Conservation (phyloP, 64 coral and sea anemone genomes). For the Montipora foliosa region DNA sequence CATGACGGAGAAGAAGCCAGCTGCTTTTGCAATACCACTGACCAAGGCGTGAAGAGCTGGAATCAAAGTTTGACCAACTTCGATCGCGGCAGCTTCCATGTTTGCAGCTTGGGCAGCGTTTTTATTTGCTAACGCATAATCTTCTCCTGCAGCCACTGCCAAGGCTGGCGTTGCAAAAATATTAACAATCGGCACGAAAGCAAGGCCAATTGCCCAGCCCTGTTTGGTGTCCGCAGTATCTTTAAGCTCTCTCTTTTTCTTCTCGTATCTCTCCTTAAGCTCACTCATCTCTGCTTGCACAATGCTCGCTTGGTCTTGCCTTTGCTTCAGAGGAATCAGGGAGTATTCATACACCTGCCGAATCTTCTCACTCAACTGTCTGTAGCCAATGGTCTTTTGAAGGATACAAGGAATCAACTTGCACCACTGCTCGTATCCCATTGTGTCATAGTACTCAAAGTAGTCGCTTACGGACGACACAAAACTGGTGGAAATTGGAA, state of each 20-base stretch:
- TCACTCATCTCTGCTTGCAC: constrained; percentile 20
- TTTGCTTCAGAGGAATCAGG: constrained; percentile 23
- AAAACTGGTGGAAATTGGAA: constrained; percentile 15
- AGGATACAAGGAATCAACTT: background rate
- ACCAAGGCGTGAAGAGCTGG: too few relatives aligned
- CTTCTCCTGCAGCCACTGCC: background rate
- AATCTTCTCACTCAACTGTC: background rate
- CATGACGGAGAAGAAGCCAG: too few relatives aligned
- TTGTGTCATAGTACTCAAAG: constrained; percentile 28
- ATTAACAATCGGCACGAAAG: constrained; percentile 58
- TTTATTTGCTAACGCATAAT: background rate
- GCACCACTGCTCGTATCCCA: constrained; percentile 26
- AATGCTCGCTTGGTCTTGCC: constrained; percentile 27
- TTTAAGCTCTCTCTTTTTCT: constrained; percentile 11
- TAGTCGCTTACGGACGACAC: constrained; percentile 2
- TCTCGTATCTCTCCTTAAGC: constrained; percentile 27
- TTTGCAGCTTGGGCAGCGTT: too few relatives aligned
- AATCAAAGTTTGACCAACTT: too few relatives aligned
- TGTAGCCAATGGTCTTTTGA: constrained; percentile 7
- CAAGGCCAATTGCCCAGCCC: constrained; percentile 60
- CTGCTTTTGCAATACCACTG: too few relatives aligned
- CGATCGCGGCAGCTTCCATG: too few relatives aligned
- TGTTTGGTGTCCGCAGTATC: background rate
- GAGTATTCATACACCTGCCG: constrained; percentile 40
- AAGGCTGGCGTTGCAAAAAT: constrained; percentile 16